phyloP scores from a whole-genome alignment of 2,888 invertebrate species.

The Eupeodes latifasciatus region DNA sequence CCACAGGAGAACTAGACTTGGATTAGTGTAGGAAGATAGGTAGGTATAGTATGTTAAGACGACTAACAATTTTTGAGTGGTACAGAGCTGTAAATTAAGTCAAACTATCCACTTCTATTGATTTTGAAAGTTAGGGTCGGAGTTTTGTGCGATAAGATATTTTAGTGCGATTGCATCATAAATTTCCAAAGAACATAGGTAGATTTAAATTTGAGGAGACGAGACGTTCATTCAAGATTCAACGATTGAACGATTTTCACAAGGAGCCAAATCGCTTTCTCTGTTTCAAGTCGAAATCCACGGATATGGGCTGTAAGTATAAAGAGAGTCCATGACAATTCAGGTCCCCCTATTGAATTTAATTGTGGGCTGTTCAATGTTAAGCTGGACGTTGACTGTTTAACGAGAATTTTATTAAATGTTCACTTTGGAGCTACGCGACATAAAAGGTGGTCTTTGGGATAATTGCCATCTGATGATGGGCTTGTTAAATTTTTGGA shows the following conservation, averaged over 20 bases:
- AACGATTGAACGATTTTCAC: constrained; percentile 15
- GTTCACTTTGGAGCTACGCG: constrained; percentile 45
- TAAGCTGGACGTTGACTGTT: constrained; percentile 58
- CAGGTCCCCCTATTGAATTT: constrained; percentile 40
- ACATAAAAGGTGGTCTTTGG: constrained; percentile 55
- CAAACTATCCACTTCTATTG: constrained; percentile 46
- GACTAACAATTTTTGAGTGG: constrained; percentile 46
- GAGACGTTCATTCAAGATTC: constrained; percentile 1
- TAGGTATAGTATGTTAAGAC: constrained; percentile 25
- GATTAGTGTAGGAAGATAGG: constrained; percentile 57
- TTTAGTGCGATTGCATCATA: constrained; percentile 70
- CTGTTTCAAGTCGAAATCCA: constrained; percentile 61
- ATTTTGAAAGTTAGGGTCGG: constrained; percentile 58
- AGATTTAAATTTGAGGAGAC: constrained; percentile 22
- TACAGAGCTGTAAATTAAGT: constrained; percentile 68
- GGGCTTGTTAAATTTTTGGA: neutral
- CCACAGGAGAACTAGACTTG: constrained; percentile 29
- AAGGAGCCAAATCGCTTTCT: constrained; percentile 62
- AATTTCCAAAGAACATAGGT: constrained; percentile 50
- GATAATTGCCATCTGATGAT: constrained; percentile 10
- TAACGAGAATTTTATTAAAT: constrained; percentile 74
- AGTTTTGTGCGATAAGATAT: constrained; percentile 39
- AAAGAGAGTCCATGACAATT: constrained; percentile 31
- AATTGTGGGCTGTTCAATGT: constrained; percentile 47
- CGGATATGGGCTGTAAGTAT: constrained; percentile 34